Percentiles rank a stretch among this genome's conserved stretches.
Conservation (phyloP, 2,797 vertebrate genomes). For the Pygocentrus nattereri region DNA sequence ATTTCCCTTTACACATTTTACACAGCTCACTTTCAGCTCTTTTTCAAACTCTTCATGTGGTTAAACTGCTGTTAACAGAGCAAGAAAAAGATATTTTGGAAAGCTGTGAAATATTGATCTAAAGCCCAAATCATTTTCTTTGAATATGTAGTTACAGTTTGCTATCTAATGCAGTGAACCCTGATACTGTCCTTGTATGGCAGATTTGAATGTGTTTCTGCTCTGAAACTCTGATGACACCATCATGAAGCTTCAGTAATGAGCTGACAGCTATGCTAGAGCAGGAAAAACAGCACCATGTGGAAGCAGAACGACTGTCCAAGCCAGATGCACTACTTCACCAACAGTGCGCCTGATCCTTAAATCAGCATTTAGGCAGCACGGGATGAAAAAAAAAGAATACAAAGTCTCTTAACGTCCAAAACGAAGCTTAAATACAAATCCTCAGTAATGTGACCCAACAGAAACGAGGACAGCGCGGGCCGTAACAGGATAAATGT, state of each 20-base stretch:
- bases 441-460: conserved; percentile 13
- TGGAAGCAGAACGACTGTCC: no score
- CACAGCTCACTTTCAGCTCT: no score
- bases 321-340: not conserved
- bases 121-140: no score
- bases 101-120: no score
- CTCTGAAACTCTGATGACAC: not conserved
- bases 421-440: conserved; percentile 3
- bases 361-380: not conserved
- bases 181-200: no score
- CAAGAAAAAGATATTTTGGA: no score
- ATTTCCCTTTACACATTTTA: no score
- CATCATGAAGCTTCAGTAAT: not conserved
- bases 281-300: not conserved
- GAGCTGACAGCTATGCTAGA: not conserved
- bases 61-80: no score
- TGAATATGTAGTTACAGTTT: no score
- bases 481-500: conserved; percentile 6
- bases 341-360: not conserved
- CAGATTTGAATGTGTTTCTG: no score
- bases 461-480: not conserved
- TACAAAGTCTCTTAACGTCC: not conserved
- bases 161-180: no score
- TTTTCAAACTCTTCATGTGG: no score
- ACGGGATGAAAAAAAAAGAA: conserved; percentile 10